Evolutionary conservation across 2,113 vertebrate genomes (phyloP), one percentile per base, ranked within the genome.

Genomic region (Larimichthys crocea): DNA sequence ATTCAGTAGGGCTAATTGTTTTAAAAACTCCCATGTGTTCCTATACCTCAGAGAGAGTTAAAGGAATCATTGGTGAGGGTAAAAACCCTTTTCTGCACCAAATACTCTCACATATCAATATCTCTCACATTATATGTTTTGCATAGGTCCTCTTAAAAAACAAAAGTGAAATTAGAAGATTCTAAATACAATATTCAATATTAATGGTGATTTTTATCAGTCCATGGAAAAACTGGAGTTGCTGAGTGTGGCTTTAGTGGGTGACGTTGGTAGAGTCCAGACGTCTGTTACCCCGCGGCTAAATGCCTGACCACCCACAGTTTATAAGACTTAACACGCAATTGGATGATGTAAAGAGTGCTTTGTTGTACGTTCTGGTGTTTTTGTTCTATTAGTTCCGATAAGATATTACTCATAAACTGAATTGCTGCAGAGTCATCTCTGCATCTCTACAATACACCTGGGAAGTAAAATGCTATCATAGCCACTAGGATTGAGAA

Each of bases 11-110:
- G 79, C 77, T 93, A 93, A 93, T 91, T 93, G 89, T 87, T 88
- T 92, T 90, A 92, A 94, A 93, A 92, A 92, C 84, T 91, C 88
- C 91, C 91, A 92, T 92, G 85, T 94, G 92, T 92, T 85, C 71
- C 56, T 42, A 22, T 79, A 71, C 40, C 46, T 77, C 67, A 61
- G 19, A 73, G 50, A 72, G 48, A 67, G 67, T 76, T 74, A 56
- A 79, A 80, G 67, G 10, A 22, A 57, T 31, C 69, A 42, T 55
- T 66, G 63, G 80, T 82, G 57, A 75, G 22, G 6, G 12, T 8
- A 9, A 79, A 40, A 67, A 52, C 10, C 19, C 17, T 76, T 84
- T 74, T 76, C 6, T 10, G 49, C 26, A 48, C 10, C 64, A 81
- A 53, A 74, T 49, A 35, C 16, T 35, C 19, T 24, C 24, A 52